Evolutionary conservation across 1,140 invertebrate species (phyloP).

Genomic region (Wasmannia auropunctata): DNA sequence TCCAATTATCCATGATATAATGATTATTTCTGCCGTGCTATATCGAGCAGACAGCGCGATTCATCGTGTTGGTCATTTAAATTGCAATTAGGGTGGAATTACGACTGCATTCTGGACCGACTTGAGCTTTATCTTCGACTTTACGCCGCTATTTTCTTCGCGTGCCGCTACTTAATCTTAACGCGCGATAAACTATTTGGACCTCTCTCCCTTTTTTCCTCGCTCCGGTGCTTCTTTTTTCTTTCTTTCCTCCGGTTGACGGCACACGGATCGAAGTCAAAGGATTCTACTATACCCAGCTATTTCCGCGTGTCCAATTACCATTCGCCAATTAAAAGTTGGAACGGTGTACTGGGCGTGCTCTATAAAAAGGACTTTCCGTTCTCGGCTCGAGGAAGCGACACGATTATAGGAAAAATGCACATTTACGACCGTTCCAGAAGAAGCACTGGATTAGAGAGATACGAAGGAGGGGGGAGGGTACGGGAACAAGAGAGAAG

Average conservation of each 20-base stretch:
- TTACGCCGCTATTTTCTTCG: constrained; percentile 44
- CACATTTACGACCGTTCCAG: constrained; percentile 49
- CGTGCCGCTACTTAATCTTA: constrained; percentile 44
- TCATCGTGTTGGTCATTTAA: constrained; percentile 7
- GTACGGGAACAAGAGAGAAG: neutral
- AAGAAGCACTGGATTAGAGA: neutral
- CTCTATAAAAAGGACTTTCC: constrained; percentile 45
- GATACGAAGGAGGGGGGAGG: neutral
- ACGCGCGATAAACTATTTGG: constrained; percentile 35
- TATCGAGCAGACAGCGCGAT: constrained; percentile 4
- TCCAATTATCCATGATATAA: neutral
- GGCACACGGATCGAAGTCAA: constrained; percentile 29
- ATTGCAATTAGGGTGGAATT: constrained; percentile 45
- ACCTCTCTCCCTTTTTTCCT: neutral
- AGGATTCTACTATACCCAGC: constrained; percentile 28
- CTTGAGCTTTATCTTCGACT: constrained; percentile 44
- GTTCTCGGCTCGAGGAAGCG: constrained; percentile 23
- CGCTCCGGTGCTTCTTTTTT: neutral
- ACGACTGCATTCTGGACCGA: constrained; percentile 20
- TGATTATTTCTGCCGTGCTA: neutral
- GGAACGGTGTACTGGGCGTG: constrained; percentile 51
- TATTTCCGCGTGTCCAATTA: constrained; percentile 72
- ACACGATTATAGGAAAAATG: constrained; percentile 67
- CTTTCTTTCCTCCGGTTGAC: constrained; percentile 21
- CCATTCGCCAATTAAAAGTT: constrained; percentile 76